Percentiles rank a stretch among this genome's conserved stretches.
phyloP scores from a whole-genome alignment of 2,113 vertebrate species.

The Hemiscyllium ocellatum region DNA sequence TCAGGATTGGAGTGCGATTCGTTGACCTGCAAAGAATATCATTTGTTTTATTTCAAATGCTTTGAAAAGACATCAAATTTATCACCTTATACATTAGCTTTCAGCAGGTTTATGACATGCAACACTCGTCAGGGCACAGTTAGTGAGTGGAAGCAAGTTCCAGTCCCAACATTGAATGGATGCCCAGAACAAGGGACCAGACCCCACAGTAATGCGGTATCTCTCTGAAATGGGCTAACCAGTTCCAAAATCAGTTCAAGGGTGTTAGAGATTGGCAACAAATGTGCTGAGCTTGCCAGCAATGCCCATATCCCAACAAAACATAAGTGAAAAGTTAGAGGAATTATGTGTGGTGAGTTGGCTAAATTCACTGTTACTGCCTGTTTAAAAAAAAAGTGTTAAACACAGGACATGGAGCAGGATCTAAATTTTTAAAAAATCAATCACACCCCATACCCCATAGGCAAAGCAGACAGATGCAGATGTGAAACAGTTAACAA shows the following conservation, averaged over 20 bases:
- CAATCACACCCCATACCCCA: background rate
- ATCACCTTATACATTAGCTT: background rate
- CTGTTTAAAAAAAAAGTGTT: background rate
- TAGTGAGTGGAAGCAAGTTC: background rate
- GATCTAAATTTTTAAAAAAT: background rate
- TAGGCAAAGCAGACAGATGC: background rate
- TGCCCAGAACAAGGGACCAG: no score
- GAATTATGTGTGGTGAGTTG: background rate
- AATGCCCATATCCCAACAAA: no score
- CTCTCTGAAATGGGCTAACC: no score
- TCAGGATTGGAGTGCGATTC: slow-evolving; percentile 55
- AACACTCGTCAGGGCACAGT: background rate
- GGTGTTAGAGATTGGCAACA: no score
- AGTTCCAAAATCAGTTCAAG: no score
- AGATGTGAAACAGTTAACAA: background rate
- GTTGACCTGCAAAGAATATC: slow-evolving; percentile 54
- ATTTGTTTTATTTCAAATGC: background rate
- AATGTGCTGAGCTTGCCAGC: no score
- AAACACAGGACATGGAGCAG: background rate
- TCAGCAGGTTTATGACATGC: background rate
- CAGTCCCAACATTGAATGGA: background rate
- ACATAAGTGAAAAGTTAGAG: background rate
- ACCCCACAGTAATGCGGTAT: no score
- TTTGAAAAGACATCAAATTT: background rate
- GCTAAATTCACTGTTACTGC: background rate